A percentile compares a stretch with the other conserved stretches of the same genome.
These are phyloP conservation scores for human (Homo sapiens) DNA, from an alignment of 2,113 vertebrate genomes.

Conservation along the genomic window DNA sequence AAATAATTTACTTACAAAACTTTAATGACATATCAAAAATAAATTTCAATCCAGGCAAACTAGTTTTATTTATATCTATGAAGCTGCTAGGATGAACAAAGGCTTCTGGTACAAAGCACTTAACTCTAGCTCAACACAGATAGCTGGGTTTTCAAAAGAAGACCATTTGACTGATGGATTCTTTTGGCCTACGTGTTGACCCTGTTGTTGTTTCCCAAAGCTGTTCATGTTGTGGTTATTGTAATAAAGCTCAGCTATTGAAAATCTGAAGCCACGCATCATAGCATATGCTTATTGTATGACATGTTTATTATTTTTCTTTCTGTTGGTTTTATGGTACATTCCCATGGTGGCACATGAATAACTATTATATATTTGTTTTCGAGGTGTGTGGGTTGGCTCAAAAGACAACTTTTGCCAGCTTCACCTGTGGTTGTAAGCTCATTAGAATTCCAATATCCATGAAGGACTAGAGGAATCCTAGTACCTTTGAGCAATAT, in stretches of 20 bases:
- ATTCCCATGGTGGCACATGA: constrained; percentile 36
- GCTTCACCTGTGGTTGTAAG: constrained; percentile 26
- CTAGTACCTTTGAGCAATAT: background rate
- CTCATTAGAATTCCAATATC: constrained; percentile 53
- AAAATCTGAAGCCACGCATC: constrained; percentile 31
- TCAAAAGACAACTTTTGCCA: background rate
- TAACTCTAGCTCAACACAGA: background rate
- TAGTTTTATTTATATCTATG: background rate
- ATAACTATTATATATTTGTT: constrained; percentile 67
- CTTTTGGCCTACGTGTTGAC: constrained; percentile 29
- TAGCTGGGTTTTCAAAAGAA: background rate
- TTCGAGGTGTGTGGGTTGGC: constrained; percentile 57
- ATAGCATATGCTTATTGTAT: constrained; percentile 22
- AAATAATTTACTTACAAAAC: background rate
- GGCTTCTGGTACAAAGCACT: background rate
- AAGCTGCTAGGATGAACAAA: background rate
- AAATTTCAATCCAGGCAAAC: background rate
- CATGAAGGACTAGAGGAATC: background rate
- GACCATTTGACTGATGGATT: constrained; percentile 49
- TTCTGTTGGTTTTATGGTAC: constrained; percentile 63
- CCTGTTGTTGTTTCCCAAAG: constrained; percentile 40
- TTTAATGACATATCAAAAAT: background rate
- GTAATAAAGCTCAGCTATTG: constrained; percentile 35
- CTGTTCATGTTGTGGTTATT: constrained; percentile 59
- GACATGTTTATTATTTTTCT: constrained; percentile 67